phyloP scores from a whole-genome alignment of 2,113 vertebrate species.

The Osmerus mordax region DNA sequence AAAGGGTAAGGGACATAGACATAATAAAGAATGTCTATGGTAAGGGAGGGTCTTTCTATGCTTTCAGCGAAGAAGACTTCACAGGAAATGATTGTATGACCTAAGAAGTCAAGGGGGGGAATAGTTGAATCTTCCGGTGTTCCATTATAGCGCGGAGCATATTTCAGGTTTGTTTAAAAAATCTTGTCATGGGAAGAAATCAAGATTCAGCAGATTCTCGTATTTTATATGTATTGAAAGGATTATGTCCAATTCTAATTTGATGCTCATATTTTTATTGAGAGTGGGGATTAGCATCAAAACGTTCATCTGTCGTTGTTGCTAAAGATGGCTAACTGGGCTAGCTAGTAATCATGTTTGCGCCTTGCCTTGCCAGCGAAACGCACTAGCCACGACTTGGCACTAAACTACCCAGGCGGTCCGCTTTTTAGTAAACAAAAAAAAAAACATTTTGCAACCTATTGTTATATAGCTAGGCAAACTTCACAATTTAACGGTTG shows the following conservation, averaged over 20 bases:
- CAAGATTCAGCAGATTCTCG: constrained; percentile 17
- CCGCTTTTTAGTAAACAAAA: too few relatives aligned
- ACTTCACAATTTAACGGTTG: too few relatives aligned
- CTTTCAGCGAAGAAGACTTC: not conserved
- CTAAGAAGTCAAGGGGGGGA: constrained; percentile 14
- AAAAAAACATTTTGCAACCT: too few relatives aligned
- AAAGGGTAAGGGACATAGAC: too few relatives aligned
- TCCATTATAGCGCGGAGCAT: constrained; percentile 59
- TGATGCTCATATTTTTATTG: not conserved
- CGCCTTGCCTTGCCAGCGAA: not conserved
- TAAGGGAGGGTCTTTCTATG: too few relatives aligned
- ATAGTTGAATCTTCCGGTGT: constrained; percentile 53
- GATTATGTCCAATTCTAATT: not conserved
- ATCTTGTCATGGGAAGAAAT: not conserved
- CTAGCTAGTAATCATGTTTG: not conserved
- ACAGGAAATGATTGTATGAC: constrained; percentile 39
- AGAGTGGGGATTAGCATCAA: too few relatives aligned
- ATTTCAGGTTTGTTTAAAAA: constrained; percentile 65
- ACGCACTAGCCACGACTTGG: not conserved
- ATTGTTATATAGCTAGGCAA: too few relatives aligned
- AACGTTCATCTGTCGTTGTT: too few relatives aligned
- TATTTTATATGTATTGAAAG: not conserved
- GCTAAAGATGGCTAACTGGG: not conserved
- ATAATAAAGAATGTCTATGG: too few relatives aligned
- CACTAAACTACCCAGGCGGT: too few relatives aligned